These are phyloP conservation scores for Myzus persicae DNA, from an alignment of 1,140 invertebrate genomes.

Conservation along the genomic window DNA sequence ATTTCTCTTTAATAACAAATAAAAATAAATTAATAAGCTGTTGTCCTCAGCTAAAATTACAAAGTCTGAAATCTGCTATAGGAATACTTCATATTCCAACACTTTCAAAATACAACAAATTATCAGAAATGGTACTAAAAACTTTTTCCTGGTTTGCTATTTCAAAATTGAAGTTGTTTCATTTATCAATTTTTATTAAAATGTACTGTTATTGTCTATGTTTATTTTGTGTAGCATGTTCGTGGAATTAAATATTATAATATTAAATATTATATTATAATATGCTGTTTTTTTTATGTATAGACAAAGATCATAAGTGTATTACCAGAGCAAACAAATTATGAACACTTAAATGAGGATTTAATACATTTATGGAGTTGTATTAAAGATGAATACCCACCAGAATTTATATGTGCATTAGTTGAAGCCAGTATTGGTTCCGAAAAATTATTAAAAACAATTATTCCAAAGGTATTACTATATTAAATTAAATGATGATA, in stretches of 20 bases:
- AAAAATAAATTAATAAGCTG: not conserved
- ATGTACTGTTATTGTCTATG: not conserved
- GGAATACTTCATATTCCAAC: slow-evolving; percentile 48
- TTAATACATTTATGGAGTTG: slow-evolving; percentile 22
- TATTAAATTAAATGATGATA: not conserved
- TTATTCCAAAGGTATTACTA: slow-evolving; percentile 3
- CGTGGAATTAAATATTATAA: not conserved
- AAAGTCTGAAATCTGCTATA: slow-evolving; percentile 8
- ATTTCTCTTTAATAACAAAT: slow-evolving; percentile 12
- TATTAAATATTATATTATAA: not conserved
- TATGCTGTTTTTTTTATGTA: not conserved
- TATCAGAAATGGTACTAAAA: slow-evolving; percentile 47
- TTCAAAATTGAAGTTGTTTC: not conserved
- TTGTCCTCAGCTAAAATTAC: slow-evolving; percentile 42
- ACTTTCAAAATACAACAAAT: not conserved
- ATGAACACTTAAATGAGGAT: slow-evolving; percentile 40
- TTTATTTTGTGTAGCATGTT: not conserved
- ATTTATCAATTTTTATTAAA: not conserved
- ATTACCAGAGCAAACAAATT: slow-evolving; percentile 34
- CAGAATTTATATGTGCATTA: not conserved
- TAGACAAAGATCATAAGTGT: slow-evolving; percentile 14
- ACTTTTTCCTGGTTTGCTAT: not conserved
- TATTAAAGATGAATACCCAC: slow-evolving; percentile 4
- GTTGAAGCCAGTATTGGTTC: slow-evolving; percentile 30
- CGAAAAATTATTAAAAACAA: not conserved